phyloP scores from a whole-genome alignment of 1,140 invertebrate genomes.

The Vanessa atalanta region DNA sequence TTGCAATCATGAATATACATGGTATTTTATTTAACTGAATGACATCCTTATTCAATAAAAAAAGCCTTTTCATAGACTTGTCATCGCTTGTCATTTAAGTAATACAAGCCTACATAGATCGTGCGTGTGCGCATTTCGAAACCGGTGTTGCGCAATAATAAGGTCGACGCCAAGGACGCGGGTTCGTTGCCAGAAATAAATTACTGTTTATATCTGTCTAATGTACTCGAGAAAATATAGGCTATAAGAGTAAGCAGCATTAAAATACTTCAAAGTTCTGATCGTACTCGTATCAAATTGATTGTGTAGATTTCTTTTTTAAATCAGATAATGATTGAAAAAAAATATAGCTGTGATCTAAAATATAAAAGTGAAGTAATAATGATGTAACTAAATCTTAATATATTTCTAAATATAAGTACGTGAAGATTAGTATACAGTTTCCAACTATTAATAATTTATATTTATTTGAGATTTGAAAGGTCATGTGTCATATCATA shows the following conservation, averaged over 20 bases:
- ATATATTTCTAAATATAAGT: too few relatives aligned
- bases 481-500: too few relatives aligned
- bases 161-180: constrained; percentile 78
- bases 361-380: too few relatives aligned
- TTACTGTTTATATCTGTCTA: constrained; percentile 75
- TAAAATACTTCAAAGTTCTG: neutral
- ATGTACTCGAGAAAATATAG: constrained; percentile 50
- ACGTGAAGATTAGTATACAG: too few relatives aligned
- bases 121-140: constrained; percentile 63
- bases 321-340: too few relatives aligned
- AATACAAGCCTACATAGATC: constrained; percentile 55
- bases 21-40: constrained; percentile 24
- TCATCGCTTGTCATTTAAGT: constrained; percentile 42
- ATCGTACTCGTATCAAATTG: too few relatives aligned
- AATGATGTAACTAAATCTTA: too few relatives aligned
- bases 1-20: neutral
- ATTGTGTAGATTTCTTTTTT: too few relatives aligned
- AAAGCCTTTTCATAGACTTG: constrained; percentile 30
- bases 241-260: constrained; percentile 11
- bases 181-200: constrained; percentile 78
- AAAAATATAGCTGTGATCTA: too few relatives aligned
- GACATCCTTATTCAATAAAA: constrained; percentile 30
- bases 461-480: too few relatives aligned
- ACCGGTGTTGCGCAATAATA: constrained; percentile 78
- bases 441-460: too few relatives aligned